These are phyloP conservation scores for Drosophila melanica DNA, from an alignment of 1,140 invertebrate genomes.

Conservation along the genomic window DNA sequence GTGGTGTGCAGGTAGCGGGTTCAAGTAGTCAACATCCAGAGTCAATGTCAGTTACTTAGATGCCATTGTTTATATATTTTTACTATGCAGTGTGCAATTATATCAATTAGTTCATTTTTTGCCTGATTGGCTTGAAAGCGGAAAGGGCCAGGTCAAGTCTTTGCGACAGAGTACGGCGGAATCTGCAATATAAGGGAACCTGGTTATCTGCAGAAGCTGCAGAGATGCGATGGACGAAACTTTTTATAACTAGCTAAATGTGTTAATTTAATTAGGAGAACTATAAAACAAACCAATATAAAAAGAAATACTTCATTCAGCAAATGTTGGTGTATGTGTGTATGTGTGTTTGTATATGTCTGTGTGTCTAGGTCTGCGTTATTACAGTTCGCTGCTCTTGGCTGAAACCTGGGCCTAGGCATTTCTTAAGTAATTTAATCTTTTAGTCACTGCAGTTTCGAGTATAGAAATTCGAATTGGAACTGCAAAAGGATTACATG, in stretches of 20 bases:
- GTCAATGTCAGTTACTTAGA: slow-evolving; percentile 34
- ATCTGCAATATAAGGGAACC: background rate
- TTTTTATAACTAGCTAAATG: slow-evolving; percentile 7
- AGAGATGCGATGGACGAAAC: no score
- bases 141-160: background rate
- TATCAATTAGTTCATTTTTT: slow-evolving; percentile 75
- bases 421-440: background rate
- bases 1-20: background rate
- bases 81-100: slow-evolving; percentile 71
- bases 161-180: background rate
- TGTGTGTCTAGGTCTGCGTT: no score
- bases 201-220: no score
- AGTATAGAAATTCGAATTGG: background rate
- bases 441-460: background rate
- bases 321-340: background rate
- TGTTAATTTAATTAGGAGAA: slow-evolving; percentile 37
- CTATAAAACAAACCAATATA: slow-evolving; percentile 21
- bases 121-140: slow-evolving; percentile 59
- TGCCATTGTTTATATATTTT: slow-evolving; percentile 64
- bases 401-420: no score
- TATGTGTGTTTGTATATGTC: no score
- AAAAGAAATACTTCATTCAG: background rate
- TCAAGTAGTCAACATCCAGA: background rate
- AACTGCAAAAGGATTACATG: background rate
- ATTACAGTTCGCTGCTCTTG: no score